Evolutionary conservation across 2,888 invertebrate species (phyloP).

Genomic region (Dendrolimus pini): DNA sequence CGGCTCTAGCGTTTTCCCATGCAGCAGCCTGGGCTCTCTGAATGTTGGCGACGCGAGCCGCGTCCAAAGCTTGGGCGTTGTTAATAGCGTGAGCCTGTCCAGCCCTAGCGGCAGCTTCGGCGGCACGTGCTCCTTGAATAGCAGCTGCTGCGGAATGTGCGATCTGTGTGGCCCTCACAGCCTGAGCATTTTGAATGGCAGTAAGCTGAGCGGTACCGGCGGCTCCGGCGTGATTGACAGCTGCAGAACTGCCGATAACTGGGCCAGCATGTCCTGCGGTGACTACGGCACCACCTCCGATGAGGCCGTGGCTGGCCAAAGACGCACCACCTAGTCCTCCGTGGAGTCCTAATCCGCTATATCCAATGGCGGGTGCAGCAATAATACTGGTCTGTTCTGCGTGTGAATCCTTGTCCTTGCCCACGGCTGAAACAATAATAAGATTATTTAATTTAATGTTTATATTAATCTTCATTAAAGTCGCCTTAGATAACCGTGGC

Average conservation of each 20-base stretch:
- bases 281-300: slow-evolving; percentile 13
- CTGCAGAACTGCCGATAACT: slow-evolving; percentile 39
- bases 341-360: slow-evolving; percentile 18
- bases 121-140: slow-evolving; percentile 60
- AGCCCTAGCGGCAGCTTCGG: slow-evolving; percentile 60
- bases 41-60: slow-evolving; percentile 56
- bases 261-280: slow-evolving; percentile 21
- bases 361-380: slow-evolving; percentile 17
- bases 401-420: slow-evolving; percentile 37
- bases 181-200: slow-evolving; percentile 66
- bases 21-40: slow-evolving; percentile 68
- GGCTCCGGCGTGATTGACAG: slow-evolving; percentile 58
- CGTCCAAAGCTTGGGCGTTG: slow-evolving; percentile 62
- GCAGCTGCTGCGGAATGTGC: slow-evolving; percentile 63
- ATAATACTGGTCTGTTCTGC: slow-evolving; percentile 35
- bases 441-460: not conserved
- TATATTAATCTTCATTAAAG: too few relatives aligned
- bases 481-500: too few relatives aligned
- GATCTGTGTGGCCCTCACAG: slow-evolving; percentile 59
- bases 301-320: slow-evolving; percentile 9
- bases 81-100: slow-evolving; percentile 59
- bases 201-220: slow-evolving; percentile 63
- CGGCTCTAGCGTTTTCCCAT: slow-evolving; percentile 57
- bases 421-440: slow-evolving; percentile 15
- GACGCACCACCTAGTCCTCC: slow-evolving; percentile 14